These are phyloP conservation scores for Callinectes sapidus DNA, from an alignment of 2,888 invertebrate genomes.

Conservation along the genomic window DNA sequence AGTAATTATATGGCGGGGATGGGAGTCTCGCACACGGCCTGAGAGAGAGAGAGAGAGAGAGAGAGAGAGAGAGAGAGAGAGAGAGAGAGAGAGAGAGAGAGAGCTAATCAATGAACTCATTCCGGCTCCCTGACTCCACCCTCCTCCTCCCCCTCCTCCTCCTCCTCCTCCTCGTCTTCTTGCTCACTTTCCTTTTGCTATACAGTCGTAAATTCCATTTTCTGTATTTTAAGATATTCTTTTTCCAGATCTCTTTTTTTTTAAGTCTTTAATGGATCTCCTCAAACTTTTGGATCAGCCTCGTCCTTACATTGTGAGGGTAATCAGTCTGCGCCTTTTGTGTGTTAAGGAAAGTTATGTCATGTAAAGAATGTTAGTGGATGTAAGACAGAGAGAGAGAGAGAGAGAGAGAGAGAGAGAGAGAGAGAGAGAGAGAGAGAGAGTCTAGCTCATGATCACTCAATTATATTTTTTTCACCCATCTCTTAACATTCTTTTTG, in stretches of 20 bases:
- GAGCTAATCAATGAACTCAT: constrained; percentile 42
- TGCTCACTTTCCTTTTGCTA: constrained; percentile 25
- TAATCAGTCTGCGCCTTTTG: neutral
- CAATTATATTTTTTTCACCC: neutral
- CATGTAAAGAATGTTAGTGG: neutral
- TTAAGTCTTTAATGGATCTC: constrained; percentile 3
- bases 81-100: constrained; percentile 37
- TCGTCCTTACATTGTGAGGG: neutral
- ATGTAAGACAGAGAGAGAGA: neutral
- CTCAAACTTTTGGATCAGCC: neutral
- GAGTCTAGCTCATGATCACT: neutral
- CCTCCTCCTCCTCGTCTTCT: constrained; percentile 22
- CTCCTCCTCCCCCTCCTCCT: constrained; percentile 18
- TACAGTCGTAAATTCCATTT: neutral
- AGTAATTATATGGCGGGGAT: constrained; percentile 47
- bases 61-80: constrained; percentile 22
- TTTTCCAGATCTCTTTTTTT: neutral
- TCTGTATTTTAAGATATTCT: neutral
- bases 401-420: too few species aligned
- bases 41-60: constrained; percentile 21
- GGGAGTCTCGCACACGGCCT: constrained; percentile 36
- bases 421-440: too few species aligned
- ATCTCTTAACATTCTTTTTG: neutral
- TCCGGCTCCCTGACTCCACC: constrained; percentile 44
- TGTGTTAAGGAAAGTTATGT: neutral